Conservation (phyloP, 2,113 vertebrate species). For the Trichechus manatus region DNA sequence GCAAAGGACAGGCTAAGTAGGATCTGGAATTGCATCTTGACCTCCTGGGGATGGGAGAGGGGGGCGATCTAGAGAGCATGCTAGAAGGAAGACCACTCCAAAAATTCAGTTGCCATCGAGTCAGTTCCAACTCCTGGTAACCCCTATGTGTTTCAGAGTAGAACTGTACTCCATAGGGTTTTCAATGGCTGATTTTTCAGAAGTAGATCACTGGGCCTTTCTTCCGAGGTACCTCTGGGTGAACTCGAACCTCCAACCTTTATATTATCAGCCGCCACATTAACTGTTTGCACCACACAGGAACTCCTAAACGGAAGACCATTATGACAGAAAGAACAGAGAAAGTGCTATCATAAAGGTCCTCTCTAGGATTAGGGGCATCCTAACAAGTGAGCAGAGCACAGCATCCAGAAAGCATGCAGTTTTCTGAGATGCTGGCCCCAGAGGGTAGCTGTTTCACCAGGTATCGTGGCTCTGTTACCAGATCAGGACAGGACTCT, state of each 20-base stretch:
- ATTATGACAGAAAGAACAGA: background rate
- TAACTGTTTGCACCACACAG: background rate
- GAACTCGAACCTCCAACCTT: background rate
- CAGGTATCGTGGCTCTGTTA: background rate
- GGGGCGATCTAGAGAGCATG: background rate
- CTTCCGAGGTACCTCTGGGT: background rate
- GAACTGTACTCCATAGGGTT: background rate
- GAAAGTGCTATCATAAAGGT: background rate
- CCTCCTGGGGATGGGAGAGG: background rate
- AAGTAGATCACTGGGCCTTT: background rate
- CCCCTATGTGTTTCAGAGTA: background rate
- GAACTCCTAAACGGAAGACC: background rate
- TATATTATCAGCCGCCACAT: background rate
- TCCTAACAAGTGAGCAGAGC: background rate
- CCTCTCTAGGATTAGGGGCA: background rate
- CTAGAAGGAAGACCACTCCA: background rate
- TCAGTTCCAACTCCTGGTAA: background rate
- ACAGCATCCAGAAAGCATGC: background rate
- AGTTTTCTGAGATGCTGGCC: background rate
- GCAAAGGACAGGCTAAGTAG: background rate
- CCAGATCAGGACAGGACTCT: background rate
- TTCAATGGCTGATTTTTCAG: background rate
- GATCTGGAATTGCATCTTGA: background rate
- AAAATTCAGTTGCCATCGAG: background rate
- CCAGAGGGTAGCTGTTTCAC: background rate